Evolutionary conservation across 2,113 vertebrate genomes (phyloP).

Genomic region (Redunca redunca): DNA sequence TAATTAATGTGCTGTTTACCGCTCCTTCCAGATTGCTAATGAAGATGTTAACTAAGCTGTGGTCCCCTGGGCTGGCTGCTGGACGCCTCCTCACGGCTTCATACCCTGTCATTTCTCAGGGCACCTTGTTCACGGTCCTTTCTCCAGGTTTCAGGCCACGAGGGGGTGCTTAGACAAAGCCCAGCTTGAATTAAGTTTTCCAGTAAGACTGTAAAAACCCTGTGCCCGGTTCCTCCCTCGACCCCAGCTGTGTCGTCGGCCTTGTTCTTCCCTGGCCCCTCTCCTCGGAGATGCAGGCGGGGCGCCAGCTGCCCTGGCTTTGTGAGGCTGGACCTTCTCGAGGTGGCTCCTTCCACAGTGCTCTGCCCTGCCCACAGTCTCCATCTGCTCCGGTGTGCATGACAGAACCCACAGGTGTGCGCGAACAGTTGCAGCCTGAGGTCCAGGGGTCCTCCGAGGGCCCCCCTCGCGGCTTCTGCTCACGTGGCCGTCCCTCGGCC

Average conservation of each 20-base stretch:
- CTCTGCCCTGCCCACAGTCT: no score
- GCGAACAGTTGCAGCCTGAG: rapidly evolving
- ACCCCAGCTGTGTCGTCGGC: not conserved
- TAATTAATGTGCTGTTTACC: constrained; percentile 79
- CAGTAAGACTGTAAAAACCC: constrained; percentile 66
- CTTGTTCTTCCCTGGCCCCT: not conserved
- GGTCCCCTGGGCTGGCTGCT: constrained; percentile 63
- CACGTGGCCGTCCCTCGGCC: rapidly evolving
- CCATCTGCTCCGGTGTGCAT: rapidly evolving
- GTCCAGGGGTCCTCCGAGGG: rapidly evolving
- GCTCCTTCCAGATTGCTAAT: constrained; percentile 78
- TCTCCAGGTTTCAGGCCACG: constrained; percentile 69
- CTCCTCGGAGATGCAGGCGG: not conserved
- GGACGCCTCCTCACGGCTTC: constrained; percentile 65
- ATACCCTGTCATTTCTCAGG: constrained; percentile 57
- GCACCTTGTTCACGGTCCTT: constrained; percentile 67
- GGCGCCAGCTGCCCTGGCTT: not conserved
- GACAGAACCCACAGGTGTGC: rapidly evolving
- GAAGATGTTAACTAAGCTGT: constrained; percentile 77
- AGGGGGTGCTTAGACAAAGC: constrained; percentile 72
- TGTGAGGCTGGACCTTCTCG: rapidly evolving
- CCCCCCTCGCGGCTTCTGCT: not conserved
- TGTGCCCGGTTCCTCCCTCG: constrained; percentile 12
- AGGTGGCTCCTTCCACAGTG: not conserved
- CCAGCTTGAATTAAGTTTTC: constrained; percentile 79